These are phyloP conservation scores for Drosophila subsilvestris DNA, from an alignment of 2,888 invertebrate species.

Conservation along the genomic window DNA sequence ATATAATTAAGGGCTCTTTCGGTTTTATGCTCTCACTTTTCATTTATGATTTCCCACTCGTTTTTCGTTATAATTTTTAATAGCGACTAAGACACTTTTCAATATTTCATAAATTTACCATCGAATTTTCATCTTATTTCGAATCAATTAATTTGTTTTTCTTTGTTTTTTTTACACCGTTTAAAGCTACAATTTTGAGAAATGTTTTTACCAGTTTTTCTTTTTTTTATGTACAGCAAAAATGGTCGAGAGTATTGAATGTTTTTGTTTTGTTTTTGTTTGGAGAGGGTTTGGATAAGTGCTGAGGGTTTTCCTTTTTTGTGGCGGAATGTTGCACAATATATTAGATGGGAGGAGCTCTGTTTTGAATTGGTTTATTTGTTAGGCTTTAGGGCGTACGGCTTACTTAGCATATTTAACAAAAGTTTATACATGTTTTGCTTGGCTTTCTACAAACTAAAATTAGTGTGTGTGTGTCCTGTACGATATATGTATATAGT, in stretches of 20 bases:
- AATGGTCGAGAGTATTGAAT: slow-evolving; percentile 1
- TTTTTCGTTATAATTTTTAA: slow-evolving; percentile 32
- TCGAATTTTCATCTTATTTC: slow-evolving; percentile 42
- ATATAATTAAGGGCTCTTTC: slow-evolving; percentile 52
- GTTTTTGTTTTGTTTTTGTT: slow-evolving; percentile 13
- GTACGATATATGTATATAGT: slow-evolving; percentile 27
- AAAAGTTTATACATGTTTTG: slow-evolving; percentile 68
- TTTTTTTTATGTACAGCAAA: slow-evolving; percentile 64
- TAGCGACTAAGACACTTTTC: slow-evolving; percentile 82
- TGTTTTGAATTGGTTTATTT: slow-evolving; percentile 33
- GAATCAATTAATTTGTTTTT: slow-evolving; percentile 29
- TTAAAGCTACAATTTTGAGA: slow-evolving; percentile 75
- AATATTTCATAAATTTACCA: slow-evolving; percentile 54
- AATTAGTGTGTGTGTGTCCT: slow-evolving; percentile 31
- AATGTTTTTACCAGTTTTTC: slow-evolving; percentile 32
- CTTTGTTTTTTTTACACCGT: slow-evolving; percentile 59
- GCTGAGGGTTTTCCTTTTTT: slow-evolving; percentile 9
- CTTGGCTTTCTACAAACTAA: slow-evolving; percentile 70
- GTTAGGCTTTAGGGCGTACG: slow-evolving; percentile 41
- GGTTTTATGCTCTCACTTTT: slow-evolving; percentile 53
- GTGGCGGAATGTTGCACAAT: slow-evolving; percentile 72
- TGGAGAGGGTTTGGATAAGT: slow-evolving; percentile 4
- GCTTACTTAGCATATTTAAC: slow-evolving; percentile 70
- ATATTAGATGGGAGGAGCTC: slow-evolving; percentile 38
- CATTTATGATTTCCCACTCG: slow-evolving; percentile 30